Evolutionary conservation across 1,140 invertebrate species (phyloP).

Genomic region (Solenopsis fugax): DNA sequence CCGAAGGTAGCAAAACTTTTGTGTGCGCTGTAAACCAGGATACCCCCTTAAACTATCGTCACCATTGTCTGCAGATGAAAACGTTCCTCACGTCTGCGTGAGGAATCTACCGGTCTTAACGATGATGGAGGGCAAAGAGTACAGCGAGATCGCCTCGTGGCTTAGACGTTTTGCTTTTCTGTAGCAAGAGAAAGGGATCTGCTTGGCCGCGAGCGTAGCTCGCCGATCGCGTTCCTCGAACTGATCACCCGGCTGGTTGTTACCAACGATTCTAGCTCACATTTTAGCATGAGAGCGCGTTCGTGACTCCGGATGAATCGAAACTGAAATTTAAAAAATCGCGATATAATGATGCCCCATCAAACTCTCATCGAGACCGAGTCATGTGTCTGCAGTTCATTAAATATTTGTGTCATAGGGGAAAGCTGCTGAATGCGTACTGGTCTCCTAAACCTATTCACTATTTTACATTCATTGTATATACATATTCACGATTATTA

Average conservation of each 20-base stretch:
- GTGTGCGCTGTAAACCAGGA: no score
- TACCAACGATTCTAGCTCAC: slow-evolving; percentile 13
- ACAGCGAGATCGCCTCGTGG: slow-evolving; percentile 11
- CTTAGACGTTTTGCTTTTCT: slow-evolving; percentile 53
- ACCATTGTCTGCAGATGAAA: neutral
- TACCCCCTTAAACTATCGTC: neutral
- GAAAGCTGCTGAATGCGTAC: no score
- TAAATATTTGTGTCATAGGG: slow-evolving; percentile 24
- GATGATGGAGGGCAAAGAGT: slow-evolving; percentile 41
- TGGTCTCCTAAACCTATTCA: no score
- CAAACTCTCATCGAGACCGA: neutral
- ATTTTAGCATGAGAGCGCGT: slow-evolving; percentile 25
- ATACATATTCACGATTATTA: no score
- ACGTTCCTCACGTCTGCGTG: neutral
- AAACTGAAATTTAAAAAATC: neutral
- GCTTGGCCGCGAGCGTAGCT: slow-evolving; percentile 48
- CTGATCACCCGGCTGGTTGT: slow-evolving; percentile 31
- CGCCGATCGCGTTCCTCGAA: slow-evolving; percentile 55
- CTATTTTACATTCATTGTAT: no score
- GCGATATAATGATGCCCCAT: neutral
- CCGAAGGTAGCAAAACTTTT: no score
- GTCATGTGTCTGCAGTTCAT: neutral
- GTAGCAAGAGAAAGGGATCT: slow-evolving; percentile 49
- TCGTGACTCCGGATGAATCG: neutral
- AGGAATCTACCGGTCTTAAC: slow-evolving; percentile 38